phyloP scores from a whole-genome alignment of 64 coral and sea anemone species.

The Montipora sp. region DNA sequence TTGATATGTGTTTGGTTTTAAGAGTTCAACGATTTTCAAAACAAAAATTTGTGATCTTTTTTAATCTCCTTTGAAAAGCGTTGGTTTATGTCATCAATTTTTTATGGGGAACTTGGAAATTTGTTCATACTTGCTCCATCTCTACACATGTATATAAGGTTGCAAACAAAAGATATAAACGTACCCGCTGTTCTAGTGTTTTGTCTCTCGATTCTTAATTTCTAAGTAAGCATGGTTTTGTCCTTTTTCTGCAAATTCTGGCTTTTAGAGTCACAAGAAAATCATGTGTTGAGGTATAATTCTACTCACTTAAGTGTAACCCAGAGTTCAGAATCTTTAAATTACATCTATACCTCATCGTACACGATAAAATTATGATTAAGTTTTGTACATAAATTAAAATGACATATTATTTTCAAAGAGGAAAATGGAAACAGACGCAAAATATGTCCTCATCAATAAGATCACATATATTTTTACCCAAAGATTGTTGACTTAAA shows the following conservation, averaged over 20 bases:
- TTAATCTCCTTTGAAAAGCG: background rate
- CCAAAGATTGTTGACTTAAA: background rate
- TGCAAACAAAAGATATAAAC: constrained; percentile 17
- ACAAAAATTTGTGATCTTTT: background rate
- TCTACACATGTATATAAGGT: background rate
- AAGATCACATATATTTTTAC: too few relatives aligned
- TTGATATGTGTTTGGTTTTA: background rate
- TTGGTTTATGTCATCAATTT: constrained; percentile 35
- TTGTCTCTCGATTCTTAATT: background rate
- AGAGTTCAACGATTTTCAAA: background rate
- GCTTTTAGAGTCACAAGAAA: background rate
- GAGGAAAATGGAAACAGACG: background rate
- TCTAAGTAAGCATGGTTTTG: background rate
- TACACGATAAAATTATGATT: background rate
- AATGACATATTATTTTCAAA: too few relatives aligned
- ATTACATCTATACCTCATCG: background rate
- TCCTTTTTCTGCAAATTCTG: background rate
- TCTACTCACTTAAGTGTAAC: too few relatives aligned
- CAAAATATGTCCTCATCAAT: background rate
- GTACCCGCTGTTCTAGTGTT: constrained; percentile 33
- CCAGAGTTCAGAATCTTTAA: background rate
- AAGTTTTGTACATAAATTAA: background rate
- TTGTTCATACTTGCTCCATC: background rate
- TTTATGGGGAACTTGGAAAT: background rate
- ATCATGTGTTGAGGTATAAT: background rate